Evolutionary conservation across 2,888 invertebrate species (phyloP), one percentile per base, ranked within the genome.

Genomic region (Cephonodes hylas): DNA sequence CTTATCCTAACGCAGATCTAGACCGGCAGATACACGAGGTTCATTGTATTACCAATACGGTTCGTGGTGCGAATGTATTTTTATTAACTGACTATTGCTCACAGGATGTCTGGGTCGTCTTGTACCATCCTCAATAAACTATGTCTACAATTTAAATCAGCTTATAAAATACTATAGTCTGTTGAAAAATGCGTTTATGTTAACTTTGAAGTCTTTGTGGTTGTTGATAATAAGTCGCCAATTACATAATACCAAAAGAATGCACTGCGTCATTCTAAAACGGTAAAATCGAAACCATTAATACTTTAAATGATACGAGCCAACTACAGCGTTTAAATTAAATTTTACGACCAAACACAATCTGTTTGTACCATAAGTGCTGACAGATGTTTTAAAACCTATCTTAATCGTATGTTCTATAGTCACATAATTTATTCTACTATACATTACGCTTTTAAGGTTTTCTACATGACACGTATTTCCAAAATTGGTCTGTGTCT

Each of bases 71-170:
- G 18, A 53, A 53, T 31, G 18, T 18, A 53, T 70, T 74, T 71
- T 71, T 76, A 77, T 73, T 64, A 42, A 22, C 13, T 48, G 27
- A 38, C 38, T 62, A 71, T 69, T 63, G 66, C 69, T 65, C 70
- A 75, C 82, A 83, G 83, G 83, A 84, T 83, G 83, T 79, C 79
- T 80, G 74, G 75, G 79, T 80, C 73, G 75, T 71, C 68, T 73
- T 74, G 69, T 73, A 70, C 66, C 74, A 74, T 80, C 78, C 79
- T 79, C 77, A 78, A 75, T 82, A 79, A 77, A 75, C 68, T 38
- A 10, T 38, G 22, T 34, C 48, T 48, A 38, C 25, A 38, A 23
- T 48, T 45, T 48, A 46, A 48, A 48, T 25, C 8, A 25, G 3
- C 48, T 25, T 27, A 25, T 31, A 31, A 8, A 31, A 31, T n/a